Evolutionary conservation across 2,888 invertebrate species (phyloP), one percentile per base, ranked within the genome.

Genomic region (Drymonia ruficornis): DNA sequence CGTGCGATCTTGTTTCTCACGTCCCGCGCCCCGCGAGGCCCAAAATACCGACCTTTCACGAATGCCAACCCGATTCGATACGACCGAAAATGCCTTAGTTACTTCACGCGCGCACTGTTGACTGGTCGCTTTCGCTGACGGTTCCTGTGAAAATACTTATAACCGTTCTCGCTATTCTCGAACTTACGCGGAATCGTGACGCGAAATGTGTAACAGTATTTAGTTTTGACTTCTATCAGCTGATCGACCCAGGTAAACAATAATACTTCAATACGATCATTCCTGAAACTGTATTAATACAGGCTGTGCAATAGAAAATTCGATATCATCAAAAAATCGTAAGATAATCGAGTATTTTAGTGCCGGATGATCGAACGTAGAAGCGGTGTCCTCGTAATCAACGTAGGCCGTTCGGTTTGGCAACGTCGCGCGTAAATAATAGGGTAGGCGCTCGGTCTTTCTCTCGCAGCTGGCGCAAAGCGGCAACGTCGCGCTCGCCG

Each of bases 341-440:
- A 67, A 71, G 65, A 72, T 75, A 86, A 74, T 78, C 74, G 64
- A 72, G 61, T 70, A 78, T 82, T 81, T 81, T 78, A 77, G 76
- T 80, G 78, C 83, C 87, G 89, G 84, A 86, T 87, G 85, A 89
- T 90, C 81, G 82, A 89, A 91, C 91, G 91, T 91, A 91, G 91
- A 91, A 91, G 89, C 90, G 86, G 88, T 91, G 91, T 92, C 91
- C 91, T 92, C 91, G 91, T 91, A 92, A 91, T 91, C 88, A 91
- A 91, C 91, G 91, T 92, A 91, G 91, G 90, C 89, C 86, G 87
- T 70, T 72, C 89, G 87, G 80, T 63, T 72, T 79, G 92, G 91
- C 92, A 92, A 92, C 92, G 87, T 76, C 90, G 91, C 92, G 89
- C 88, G 91, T 91, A 91, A 91, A 91, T 91, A 91, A 92, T 91